A percentile compares a stretch with the other conserved stretches of the same genome.
Conservation (phyloP, 1,140 invertebrate species). For the Aphaenogaster floridana region DNA sequence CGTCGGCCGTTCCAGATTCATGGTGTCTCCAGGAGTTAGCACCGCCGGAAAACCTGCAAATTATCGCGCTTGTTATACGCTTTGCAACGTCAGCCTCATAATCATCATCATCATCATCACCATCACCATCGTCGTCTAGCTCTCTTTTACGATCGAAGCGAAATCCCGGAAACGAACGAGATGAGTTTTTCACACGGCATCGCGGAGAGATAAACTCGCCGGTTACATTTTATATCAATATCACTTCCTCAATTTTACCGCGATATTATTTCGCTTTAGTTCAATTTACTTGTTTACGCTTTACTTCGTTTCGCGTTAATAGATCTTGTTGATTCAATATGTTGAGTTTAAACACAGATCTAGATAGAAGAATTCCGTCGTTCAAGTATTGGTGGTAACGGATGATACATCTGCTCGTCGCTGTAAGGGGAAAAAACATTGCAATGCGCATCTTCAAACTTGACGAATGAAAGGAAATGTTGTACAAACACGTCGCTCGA, state of each 20-base stretch:
- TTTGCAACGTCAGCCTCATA: not conserved
- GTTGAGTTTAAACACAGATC: not conserved
- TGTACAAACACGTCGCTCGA: conserved; percentile 49
- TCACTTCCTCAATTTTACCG: not conserved
- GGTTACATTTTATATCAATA: not conserved
- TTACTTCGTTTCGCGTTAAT: not conserved
- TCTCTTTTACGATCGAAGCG: not conserved
- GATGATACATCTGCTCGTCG: not conserved
- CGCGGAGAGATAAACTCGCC: not conserved
- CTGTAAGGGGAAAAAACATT: not conserved
- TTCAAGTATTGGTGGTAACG: not conserved
- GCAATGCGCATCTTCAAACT: conserved; percentile 10
- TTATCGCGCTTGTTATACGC: conserved; percentile 21
- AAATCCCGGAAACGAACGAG: conserved; percentile 12
- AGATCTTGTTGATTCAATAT: not conserved
- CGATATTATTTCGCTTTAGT: not conserved
- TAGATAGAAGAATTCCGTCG: not conserved
- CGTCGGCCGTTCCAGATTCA: conserved; percentile 76
- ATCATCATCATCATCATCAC: not conserved
- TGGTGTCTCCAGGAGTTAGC: conserved; percentile 56
- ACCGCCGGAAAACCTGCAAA: conserved; percentile 62
- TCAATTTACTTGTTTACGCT: conserved; percentile 3
- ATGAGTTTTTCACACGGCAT: not conserved
- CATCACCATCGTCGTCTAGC: not conserved
- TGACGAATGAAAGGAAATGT: conserved; percentile 61